Evolutionary conservation across 2,888 invertebrate species (phyloP), one percentile per base, ranked within the genome.

Genomic region (Torymus aiolomorphi): DNA sequence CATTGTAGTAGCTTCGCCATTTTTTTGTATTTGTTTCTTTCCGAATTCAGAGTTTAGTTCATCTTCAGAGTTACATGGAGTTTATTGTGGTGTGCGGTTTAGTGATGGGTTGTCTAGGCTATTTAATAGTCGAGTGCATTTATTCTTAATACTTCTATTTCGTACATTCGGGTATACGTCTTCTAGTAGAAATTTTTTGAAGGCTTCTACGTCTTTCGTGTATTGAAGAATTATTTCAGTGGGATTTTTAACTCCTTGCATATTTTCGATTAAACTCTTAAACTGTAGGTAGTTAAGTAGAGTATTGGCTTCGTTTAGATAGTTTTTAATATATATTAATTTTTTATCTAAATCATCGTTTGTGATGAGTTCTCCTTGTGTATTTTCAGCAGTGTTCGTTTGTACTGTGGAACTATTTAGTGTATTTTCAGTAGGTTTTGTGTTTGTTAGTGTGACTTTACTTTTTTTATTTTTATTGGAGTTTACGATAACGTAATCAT

Each of bases 261-360:
- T 10, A 18, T 73, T 73, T 73, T 73, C 73, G 13, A 73, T 16
- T 14, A 73, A 13, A 56, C 54, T 63, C 63, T 73, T 73, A 24
- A 73, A 73, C 54, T 63, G 73, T 2, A 63, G 2, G 18, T 73
- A 73, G 42, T 73, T 63, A 11, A 73, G 16, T 24, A 73, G 16
- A 0, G 12, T 54, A 42, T 54, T 54, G 0, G 24, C 20, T 63
- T 52, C 14, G 14, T 63, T 51, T 20, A 61, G 52, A 12, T 71
- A 71, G 24, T 71, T 49, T 16, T 20, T 59, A 2, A 71, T 24
- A 13, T 4, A n/a, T 52, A 10, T 67, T 52, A 59, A 24, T 71
- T 49, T 56, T 49, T 49, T 57, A n/a, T 57, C 59, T 71, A 59
- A 16, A 31, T 59, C 12, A 14, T 59, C 59, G n/a, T n/a, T n/a